These are phyloP conservation scores for Orthosia gothica DNA, from an alignment of 2,888 invertebrate species.

Conservation along the genomic window DNA sequence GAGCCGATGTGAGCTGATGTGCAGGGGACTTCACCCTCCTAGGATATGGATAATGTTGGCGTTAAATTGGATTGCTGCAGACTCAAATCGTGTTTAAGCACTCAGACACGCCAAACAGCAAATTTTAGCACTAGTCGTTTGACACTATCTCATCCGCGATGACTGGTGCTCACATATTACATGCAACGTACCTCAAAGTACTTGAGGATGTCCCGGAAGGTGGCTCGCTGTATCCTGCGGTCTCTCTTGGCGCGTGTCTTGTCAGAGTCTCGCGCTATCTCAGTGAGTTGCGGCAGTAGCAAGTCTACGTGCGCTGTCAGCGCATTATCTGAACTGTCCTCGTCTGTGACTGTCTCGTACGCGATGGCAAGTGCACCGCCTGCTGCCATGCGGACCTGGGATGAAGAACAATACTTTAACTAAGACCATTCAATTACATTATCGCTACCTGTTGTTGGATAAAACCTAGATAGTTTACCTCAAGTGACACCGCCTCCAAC, in stretches of 20 bases:
- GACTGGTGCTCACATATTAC: not conserved
- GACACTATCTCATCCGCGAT: conserved; percentile 81
- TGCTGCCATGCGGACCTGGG: conserved; percentile 92
- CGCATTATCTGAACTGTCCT: conserved; percentile 92
- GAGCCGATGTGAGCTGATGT: conserved; percentile 94
- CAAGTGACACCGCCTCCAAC: conserved; percentile 85
- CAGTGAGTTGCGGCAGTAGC: conserved; percentile 94
- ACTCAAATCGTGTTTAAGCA: not conserved
- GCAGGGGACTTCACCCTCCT: conserved; percentile 84
- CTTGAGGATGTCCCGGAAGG: conserved; percentile 97
- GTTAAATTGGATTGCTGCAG: not conserved
- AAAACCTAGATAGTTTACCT: conserved; percentile 64
- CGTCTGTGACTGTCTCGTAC: conserved; percentile 95
- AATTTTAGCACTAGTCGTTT: conserved; percentile 84
- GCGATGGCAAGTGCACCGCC: conserved; percentile 94
- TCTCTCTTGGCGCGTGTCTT: conserved; percentile 98
- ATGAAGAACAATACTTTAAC: too few species aligned
- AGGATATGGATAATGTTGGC: conserved; percentile 89
- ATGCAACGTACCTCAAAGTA: conserved; percentile 95
- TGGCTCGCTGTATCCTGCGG: conserved; percentile 97
- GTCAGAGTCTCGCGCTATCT: conserved; percentile 97
- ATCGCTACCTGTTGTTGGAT: not conserved
- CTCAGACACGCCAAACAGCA: not conserved
- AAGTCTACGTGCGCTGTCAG: conserved; percentile 91
- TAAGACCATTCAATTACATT: not conserved